A percentile compares a stretch with the other conserved stretches of the same genome.
Conservation (phyloP, 2,888 invertebrate species). For the Bibio marci region DNA sequence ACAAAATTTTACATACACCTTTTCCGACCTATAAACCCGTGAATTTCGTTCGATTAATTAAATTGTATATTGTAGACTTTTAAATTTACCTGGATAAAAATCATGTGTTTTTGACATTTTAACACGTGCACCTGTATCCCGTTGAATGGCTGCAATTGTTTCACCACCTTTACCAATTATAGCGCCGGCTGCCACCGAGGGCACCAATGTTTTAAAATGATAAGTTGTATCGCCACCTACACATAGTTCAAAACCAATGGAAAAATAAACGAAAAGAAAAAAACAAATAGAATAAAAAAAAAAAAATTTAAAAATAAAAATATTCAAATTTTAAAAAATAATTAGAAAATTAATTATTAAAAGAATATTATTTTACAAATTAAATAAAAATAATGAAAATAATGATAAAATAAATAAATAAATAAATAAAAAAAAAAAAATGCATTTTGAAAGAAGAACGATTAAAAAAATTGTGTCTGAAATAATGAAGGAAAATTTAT, state of each 20-base stretch:
- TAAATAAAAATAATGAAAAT: no score
- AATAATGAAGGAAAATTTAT: no score
- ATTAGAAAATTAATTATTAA: not conserved
- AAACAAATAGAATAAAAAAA: not conserved
- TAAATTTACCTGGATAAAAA: constrained; percentile 97
- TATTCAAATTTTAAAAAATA: not conserved
- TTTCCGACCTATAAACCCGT: no score
- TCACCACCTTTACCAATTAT: constrained; percentile 99
- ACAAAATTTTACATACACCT: no score
- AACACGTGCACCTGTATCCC: constrained; percentile 91
- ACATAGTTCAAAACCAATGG: not conserved
- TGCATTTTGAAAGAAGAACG: no score
- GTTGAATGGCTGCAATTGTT: constrained; percentile 94
- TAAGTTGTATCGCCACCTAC: constrained; percentile 71
- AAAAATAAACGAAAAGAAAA: no score
- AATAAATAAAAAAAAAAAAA: no score
- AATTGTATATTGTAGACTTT: no score
- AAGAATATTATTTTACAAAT: no score
- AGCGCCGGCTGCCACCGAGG: constrained; percentile 93
- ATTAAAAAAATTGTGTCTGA: no score
- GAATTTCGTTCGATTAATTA: no score
- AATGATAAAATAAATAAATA: no score
- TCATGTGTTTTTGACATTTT: constrained; percentile 99
- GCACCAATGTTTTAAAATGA: constrained; percentile 94
- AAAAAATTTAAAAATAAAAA: not conserved